Percentiles rank a stretch among this genome's conserved stretches.
phyloP scores from a whole-genome alignment of 2,113 vertebrate species.

The Zapornia atra region DNA sequence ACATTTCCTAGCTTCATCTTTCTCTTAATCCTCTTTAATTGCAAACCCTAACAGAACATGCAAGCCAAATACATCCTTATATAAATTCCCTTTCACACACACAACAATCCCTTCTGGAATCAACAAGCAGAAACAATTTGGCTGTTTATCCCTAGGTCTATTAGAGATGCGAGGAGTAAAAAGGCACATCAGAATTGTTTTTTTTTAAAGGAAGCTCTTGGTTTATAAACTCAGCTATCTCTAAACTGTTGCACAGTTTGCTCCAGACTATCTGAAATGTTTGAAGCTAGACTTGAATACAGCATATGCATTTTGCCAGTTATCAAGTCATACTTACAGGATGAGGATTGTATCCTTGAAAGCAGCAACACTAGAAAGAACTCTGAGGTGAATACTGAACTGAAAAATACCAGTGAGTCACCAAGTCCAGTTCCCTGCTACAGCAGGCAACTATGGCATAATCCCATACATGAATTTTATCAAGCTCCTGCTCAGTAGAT shows the following conservation, averaged over 20 bases:
- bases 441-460: background rate
- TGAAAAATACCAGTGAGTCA: background rate
- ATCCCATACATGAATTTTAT: background rate
- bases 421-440: background rate
- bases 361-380: background rate
- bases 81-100: background rate
- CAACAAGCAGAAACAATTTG: background rate
- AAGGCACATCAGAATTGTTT: background rate
- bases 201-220: background rate
- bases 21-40: slow-evolving; percentile 16
- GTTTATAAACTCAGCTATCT: background rate
- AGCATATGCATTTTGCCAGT: background rate
- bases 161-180: background rate
- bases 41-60: background rate
- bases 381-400: background rate
- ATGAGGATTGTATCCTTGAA: background rate
- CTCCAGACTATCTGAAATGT: background rate
- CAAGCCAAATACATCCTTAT: background rate
- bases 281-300: background rate
- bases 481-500: background rate
- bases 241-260: background rate
- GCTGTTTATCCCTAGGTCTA: background rate
- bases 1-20: background rate
- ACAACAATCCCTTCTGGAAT: background rate
- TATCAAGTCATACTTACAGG: background rate